Base-by-base conservation (phyloP, 2,797 vertebrate species). In the Phalloptychus januarius region DNA sequence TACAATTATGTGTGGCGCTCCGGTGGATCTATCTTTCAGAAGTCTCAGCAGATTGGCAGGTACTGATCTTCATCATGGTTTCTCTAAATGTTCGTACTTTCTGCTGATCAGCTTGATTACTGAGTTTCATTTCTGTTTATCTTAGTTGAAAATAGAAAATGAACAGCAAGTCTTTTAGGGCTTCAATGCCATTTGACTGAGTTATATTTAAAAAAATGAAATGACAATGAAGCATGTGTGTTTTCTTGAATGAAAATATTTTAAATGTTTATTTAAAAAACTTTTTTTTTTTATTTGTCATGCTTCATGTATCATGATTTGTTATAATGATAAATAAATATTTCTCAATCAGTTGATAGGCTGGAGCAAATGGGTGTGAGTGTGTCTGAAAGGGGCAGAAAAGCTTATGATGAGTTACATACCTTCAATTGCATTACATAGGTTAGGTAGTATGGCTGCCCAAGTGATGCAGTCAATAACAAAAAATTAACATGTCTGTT, bases 21-120 rank as follows among this genome's bases (percentile, higher is more conserved):
- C 97, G 0, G 91, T 97, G 80, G 96, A 97, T 89, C 96, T 95
- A 83, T 97, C 97, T 76, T 97, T 97, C 87, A 96, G 92, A 89
- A 90, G 91, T 76, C 92, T 97, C 92, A 91, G 82, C 11, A 86
- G 89, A 42, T 77, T 93, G 77, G 28, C 75, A 91, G 92, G 92
- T 92, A 83, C 1, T 45, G 25, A 3, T 58, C n/a, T 74, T 5
- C 31, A 1, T n/a, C 0, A 52, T 31, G 73, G 36, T 31, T 72
- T 33, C 38, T 42, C 5, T 67, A 40, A 67, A n/a, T 25, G 36
- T 25, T 67, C 11, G 31, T 8, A 36, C 23, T 67, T 28, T 67
- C 36, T 38, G 63, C 16, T 65, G 20, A 67, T 23, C 38, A 15
- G 23, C 6, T 69, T 18, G 36, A 40, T 67, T 67, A 5, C 36